Percentiles rank a stretch among this genome's conserved stretches.
These are phyloP conservation scores for Glyphotaelius pellucidus DNA, from an alignment of 2,888 invertebrate genomes.

Conservation along the genomic window DNA sequence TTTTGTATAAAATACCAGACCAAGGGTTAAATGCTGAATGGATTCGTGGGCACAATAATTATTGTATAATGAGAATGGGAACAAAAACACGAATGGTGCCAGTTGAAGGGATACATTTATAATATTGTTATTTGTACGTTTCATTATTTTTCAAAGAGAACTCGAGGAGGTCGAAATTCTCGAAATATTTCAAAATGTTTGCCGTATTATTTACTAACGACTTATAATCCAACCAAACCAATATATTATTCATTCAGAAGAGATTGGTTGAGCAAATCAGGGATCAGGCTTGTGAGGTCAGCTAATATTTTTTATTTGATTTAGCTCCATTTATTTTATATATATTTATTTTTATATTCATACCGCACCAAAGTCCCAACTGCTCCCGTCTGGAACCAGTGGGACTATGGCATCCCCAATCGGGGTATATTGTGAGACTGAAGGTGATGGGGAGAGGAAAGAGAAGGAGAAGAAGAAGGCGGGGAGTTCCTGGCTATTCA, in stretches of 20 bases:
- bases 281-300: not conserved
- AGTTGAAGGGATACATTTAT: not conserved
- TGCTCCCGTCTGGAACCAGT: no score
- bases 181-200: not conserved
- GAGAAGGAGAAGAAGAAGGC: no score
- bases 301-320: not conserved
- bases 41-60: not conserved
- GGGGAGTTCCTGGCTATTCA: no score
- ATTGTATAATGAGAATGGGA: not conserved
- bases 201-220: not conserved
- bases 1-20: not conserved
- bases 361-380: no score
- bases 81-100: not conserved
- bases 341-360: no score
- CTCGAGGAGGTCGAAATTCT: not conserved
- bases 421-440: no score
- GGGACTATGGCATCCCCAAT: no score
- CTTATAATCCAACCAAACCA: not conserved
- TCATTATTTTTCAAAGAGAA: not conserved
- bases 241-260: not conserved
- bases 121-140: not conserved
- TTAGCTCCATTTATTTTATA: no score
- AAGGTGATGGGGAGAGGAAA: no score
- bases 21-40: not conserved
- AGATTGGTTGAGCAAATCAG: not conserved